Base-by-base conservation (phyloP, 2,888 invertebrate genomes). In the Cremastinae sp. region DNA sequence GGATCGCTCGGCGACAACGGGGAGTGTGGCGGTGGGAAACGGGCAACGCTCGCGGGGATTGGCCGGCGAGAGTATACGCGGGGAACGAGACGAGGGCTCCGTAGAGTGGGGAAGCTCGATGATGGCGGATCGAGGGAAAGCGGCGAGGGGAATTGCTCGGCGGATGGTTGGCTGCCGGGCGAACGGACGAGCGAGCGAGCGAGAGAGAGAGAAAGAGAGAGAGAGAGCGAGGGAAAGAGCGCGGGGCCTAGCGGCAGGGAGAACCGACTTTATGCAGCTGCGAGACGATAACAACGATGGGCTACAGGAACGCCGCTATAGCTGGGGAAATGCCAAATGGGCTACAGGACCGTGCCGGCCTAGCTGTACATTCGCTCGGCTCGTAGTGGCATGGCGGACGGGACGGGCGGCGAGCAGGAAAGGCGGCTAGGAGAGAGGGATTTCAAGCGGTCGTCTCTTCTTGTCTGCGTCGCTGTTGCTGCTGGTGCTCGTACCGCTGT, bases 251-350 rank as follows among this genome's bases (percentile, higher is more conserved):
- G 72, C 72, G 83, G 81, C 81, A 83, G 84, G 85, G 81, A 86
- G 88, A 88, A 86, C 86, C 88, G 88, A 90, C 90, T 90, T 90
- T 90, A 90, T 90, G 90, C 90, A 90, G 90, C 90, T 90, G 90
- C 90, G 90, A 90, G 90, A 90, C 90, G 90, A 90, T 90, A 90
- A 90, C 90, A 90, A 90, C 90, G 90, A 90, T 90, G 90, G 90
- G 90, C 90, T 90, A 90, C 89, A 90, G 90, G 90, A 90, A 88
- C 82, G 88, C 85, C 85, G 87, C 88, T 88, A 88, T 88, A 88
- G 88, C 88, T 88, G 88, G 88, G 88, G 88, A 90, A 90, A 90
- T 89, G 90, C 90, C 90, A 90, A 89, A 89, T 90, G 90, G 89
- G 89, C 90, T 89, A 89, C 86, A 89, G 90, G 89, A 88, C 86